A percentile compares a stretch with the other conserved stretches of the same genome.
Conservation (phyloP, 2,888 invertebrate genomes). For the Caradrina clavipalpis region DNA sequence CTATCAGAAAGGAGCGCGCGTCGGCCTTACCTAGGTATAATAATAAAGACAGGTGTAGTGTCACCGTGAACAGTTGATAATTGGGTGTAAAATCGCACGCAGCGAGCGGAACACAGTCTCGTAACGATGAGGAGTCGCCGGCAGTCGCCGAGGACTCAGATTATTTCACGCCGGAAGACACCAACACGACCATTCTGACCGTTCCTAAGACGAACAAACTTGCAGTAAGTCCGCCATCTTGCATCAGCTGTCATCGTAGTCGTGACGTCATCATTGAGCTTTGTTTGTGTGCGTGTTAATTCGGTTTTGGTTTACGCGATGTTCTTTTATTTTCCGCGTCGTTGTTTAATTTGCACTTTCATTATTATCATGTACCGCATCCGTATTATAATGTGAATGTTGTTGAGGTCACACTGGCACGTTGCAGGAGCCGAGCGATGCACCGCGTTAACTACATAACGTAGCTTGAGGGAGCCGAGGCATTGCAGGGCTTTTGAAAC, state of each 20-base stretch:
- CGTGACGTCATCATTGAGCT: slow-evolving; percentile 65
- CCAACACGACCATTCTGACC: slow-evolving; percentile 92
- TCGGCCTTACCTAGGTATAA: background rate
- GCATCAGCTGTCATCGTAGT: slow-evolving; percentile 65
- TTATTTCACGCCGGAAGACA: slow-evolving; percentile 95
- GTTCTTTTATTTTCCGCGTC: slow-evolving; percentile 70
- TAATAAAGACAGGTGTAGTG: slow-evolving; percentile 25
- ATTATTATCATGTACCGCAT: slow-evolving; percentile 71
- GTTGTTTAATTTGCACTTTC: slow-evolving; percentile 79
- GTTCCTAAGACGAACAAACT: slow-evolving; percentile 86
- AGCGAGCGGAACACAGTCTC: slow-evolving; percentile 71
- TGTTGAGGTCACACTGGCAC: slow-evolving; percentile 53
- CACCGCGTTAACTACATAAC: slow-evolving; percentile 52
- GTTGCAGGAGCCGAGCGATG: slow-evolving; percentile 55
- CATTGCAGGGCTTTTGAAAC: slow-evolving; percentile 57
- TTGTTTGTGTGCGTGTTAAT: slow-evolving; percentile 66
- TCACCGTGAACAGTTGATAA: slow-evolving; percentile 57
- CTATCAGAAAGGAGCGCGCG: background rate
- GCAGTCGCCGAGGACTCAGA: slow-evolving; percentile 93
- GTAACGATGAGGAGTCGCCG: slow-evolving; percentile 84
- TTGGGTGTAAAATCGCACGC: slow-evolving; percentile 65
- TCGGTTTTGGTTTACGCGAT: slow-evolving; percentile 69
- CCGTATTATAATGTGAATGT: slow-evolving; percentile 45
- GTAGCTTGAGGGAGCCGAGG: slow-evolving; percentile 40
- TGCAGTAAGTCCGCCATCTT: slow-evolving; percentile 78